These are phyloP conservation scores for Dynastes grantii DNA, from an alignment of 2,888 invertebrate species.

Conservation along the genomic window DNA sequence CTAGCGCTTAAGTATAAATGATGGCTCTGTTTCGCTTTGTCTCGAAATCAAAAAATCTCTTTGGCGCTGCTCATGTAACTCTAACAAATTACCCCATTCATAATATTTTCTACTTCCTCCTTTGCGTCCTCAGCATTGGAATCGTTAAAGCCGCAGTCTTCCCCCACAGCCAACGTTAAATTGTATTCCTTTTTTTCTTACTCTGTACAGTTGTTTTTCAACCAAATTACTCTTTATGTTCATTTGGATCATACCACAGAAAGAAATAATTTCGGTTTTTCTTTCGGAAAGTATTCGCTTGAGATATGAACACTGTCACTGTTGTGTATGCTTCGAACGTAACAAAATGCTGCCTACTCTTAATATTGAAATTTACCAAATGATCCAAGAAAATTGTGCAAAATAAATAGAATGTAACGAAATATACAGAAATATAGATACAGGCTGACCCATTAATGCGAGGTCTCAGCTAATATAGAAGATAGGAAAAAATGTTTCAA, in stretches of 20 bases:
- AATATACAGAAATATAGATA: too few relatives aligned
- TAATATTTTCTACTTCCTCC: conserved; percentile 35
- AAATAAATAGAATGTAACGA: too few relatives aligned
- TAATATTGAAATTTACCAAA: too few relatives aligned
- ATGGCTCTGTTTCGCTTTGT: conserved; percentile 37
- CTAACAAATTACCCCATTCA: conserved; percentile 40
- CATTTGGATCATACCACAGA: background rate
- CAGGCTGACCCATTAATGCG: too few relatives aligned
- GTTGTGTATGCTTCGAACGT: too few relatives aligned
- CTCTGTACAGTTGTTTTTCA: conserved; percentile 25
- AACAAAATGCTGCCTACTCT: too few relatives aligned
- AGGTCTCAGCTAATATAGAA: too few relatives aligned
- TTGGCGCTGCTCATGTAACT: conserved; percentile 32
- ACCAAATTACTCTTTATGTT: conserved; percentile 31
- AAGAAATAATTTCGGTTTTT: conserved; percentile 13
- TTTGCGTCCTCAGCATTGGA: background rate
- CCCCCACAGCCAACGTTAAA: background rate
- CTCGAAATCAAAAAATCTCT: conserved; percentile 40
- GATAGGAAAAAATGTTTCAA: too few relatives aligned
- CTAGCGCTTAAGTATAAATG: conserved; percentile 38
- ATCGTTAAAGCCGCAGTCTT: conserved; percentile 12
- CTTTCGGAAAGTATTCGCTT: background rate
- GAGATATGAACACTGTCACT: conserved; percentile 1
- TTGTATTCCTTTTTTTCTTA: conserved; percentile 7
- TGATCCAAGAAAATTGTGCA: too few relatives aligned